Evolutionary conservation across 2,888 invertebrate genomes (phyloP).

Genomic region (Diarsia rubi): DNA sequence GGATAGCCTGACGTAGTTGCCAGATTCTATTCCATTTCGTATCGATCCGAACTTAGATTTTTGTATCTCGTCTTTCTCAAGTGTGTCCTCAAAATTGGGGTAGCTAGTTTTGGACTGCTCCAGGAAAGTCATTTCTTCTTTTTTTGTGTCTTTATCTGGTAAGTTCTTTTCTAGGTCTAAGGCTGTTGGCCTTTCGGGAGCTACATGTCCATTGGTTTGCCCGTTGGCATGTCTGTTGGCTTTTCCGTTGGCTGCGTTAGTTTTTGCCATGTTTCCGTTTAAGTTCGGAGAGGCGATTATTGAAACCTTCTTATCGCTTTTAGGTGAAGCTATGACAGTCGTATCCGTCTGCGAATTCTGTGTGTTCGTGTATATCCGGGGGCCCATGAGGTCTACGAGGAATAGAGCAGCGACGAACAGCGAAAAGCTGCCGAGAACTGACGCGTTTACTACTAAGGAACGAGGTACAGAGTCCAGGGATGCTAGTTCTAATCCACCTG

Average conservation of each 20-base stretch:
- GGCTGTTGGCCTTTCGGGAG: conserved; percentile 82
- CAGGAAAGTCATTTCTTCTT: conserved; percentile 75
- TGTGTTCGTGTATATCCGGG: conserved; percentile 86
- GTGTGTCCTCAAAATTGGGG: conserved; percentile 76
- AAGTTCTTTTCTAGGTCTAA: conserved; percentile 79
- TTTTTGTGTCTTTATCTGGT: conserved; percentile 71
- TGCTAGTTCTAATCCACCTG: conserved; percentile 93
- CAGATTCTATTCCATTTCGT: conserved; percentile 83
- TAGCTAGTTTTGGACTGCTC: conserved; percentile 77
- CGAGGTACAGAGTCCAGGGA: conserved; percentile 93
- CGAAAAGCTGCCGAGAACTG: conserved; percentile 93
- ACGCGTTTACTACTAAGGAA: conserved; percentile 93
- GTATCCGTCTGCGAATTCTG: conserved; percentile 85
- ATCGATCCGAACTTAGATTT: conserved; percentile 88
- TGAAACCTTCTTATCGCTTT: conserved; percentile 81
- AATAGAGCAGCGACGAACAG: conserved; percentile 93
- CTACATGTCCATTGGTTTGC: conserved; percentile 71
- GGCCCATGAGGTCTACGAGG: conserved; percentile 92
- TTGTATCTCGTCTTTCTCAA: conserved; percentile 80
- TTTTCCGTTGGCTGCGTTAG: conserved; percentile 39
- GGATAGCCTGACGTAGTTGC: conserved; percentile 84
- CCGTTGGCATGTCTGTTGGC: conserved; percentile 61
- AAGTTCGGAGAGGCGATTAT: conserved; percentile 73
- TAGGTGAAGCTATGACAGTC: conserved; percentile 74
- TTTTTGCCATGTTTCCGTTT: conserved; percentile 68